phyloP scores from a whole-genome alignment of 2,113 vertebrate species.

The Chionodraco myersi region DNA sequence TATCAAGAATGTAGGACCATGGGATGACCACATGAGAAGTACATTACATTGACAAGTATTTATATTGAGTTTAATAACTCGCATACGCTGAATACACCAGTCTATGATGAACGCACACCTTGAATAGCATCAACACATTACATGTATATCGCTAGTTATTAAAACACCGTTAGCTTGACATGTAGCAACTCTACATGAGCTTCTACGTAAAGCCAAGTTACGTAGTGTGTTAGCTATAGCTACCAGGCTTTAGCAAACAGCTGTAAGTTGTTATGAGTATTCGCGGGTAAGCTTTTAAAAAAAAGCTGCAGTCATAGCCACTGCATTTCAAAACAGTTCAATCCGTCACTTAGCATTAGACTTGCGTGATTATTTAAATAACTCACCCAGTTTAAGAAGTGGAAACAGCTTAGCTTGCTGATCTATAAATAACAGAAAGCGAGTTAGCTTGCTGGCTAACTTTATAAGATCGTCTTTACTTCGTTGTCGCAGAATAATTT shows the following conservation, averaged over 20 bases:
- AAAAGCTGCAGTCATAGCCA: background rate
- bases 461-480: background rate
- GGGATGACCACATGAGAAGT: no score
- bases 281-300: constrained; percentile 46
- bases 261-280: background rate
- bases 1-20: no score
- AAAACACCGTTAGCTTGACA: background rate
- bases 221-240: background rate
- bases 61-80: background rate
- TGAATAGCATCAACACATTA: background rate
- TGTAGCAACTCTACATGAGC: background rate
- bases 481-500: constrained; percentile 40
- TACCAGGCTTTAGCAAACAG: background rate
- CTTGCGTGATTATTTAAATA: fast-evolving
- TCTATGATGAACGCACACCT: background rate
- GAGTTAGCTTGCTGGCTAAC: constrained; percentile 11
- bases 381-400: constrained; percentile 25
- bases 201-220: no score
- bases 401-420: background rate
- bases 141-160: background rate
- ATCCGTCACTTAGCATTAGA: background rate
- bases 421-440: constrained; percentile 8
- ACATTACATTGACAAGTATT: background rate
- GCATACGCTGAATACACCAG: background rate
- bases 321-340: background rate